Percentiles rank a stretch among this genome's conserved stretches.
These are phyloP conservation scores for Boulengeromyrus knoepffleri DNA, from an alignment of 2,113 vertebrate species.

Conservation along the genomic window DNA sequence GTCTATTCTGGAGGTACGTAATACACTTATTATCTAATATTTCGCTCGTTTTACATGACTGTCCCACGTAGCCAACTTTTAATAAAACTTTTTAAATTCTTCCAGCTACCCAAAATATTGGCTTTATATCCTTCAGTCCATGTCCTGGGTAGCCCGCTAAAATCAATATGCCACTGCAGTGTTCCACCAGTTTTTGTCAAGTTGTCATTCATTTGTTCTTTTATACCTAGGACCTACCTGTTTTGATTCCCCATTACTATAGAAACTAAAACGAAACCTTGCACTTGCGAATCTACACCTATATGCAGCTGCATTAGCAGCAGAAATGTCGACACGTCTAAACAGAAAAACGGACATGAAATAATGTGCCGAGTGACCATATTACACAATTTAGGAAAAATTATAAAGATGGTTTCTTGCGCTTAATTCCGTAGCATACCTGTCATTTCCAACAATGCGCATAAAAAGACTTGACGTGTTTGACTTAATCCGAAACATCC, in stretches of 20 bases:
- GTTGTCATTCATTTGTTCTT: neutral
- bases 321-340: neutral
- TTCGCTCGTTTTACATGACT: conserved; percentile 9
- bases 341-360: neutral
- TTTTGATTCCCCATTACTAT: neutral
- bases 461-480: neutral
- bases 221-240: neutral
- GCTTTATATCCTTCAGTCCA: neutral
- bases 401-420: neutral
- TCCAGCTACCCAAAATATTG: neutral
- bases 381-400: neutral
- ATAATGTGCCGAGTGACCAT: neutral
- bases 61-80: neutral
- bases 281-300: neutral
- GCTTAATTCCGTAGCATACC: neutral
- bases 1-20: conserved; percentile 71
- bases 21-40: conserved; percentile 50
- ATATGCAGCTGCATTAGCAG: neutral
- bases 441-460: neutral
- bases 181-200: neutral
- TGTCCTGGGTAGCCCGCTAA: neutral
- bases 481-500: neutral
- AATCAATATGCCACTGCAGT: neutral
- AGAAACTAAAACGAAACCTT: neutral
- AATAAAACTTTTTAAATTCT: neutral